These are phyloP conservation scores for Pogona vitticeps DNA, from an alignment of 2,113 vertebrate species.

Conservation along the genomic window DNA sequence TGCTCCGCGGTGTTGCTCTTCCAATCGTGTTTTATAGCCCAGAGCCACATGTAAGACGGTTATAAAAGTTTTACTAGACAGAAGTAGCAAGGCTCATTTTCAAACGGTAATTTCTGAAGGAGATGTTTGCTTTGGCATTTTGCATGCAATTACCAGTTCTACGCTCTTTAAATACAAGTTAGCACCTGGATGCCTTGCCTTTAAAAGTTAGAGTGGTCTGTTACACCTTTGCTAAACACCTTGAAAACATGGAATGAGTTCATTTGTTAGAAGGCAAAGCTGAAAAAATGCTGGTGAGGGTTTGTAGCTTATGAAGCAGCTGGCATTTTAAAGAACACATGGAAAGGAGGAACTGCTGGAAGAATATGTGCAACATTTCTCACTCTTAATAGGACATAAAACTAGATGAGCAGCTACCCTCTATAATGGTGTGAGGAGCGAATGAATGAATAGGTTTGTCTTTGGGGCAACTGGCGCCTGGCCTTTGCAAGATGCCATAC, in stretches of 20 bases:
- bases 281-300: fast-evolving
- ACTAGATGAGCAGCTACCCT: not conserved
- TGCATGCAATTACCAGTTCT: constrained; percentile 36
- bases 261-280: fast-evolving
- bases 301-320: not conserved
- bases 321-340: not conserved
- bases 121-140: constrained; percentile 48
- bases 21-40: constrained; percentile 47
- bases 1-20: constrained; percentile 36
- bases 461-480: not conserved
- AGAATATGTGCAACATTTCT: no score
- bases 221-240: not conserved
- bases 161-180: fast-evolving
- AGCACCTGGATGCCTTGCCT: not conserved
- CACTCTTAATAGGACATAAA: fast-evolving
- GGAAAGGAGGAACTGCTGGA: not conserved
- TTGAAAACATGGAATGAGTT: not conserved
- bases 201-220: not conserved
- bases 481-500: not conserved
- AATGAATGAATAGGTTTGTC: not conserved
- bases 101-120: constrained; percentile 42
- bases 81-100: constrained; percentile 53
- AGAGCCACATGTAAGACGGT: constrained; percentile 63
- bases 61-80: constrained; percentile 64
- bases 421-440: no score